Percentiles rank a stretch among this genome's conserved stretches.
Evolutionary conservation across 2,888 invertebrate genomes (phyloP).

Genomic region (Scrobipalpa costella): DNA sequence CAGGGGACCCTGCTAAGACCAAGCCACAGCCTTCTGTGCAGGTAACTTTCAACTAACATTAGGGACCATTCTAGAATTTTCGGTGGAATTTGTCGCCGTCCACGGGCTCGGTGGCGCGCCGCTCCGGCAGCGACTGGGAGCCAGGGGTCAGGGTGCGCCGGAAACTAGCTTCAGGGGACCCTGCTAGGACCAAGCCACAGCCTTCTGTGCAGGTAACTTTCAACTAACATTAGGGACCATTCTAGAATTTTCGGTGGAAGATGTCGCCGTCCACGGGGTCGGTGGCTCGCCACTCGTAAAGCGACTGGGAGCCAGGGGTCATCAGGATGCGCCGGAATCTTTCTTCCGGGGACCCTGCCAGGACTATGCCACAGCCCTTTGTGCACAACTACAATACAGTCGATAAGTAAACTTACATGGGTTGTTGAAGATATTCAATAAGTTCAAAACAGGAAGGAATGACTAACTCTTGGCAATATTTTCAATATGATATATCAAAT

Average conservation of each 20-base stretch:
- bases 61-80: conserved; percentile 96
- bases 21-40: conserved; percentile 85
- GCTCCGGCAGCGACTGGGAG: conserved; percentile 85
- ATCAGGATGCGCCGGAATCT: conserved; percentile 86
- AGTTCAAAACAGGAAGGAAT: no score
- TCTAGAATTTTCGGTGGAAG: conserved; percentile 73
- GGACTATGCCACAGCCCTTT: conserved; percentile 83
- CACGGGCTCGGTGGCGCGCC: no score
- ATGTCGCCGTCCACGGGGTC: conserved; percentile 39
- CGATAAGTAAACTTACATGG: no score
- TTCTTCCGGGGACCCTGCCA: conserved; percentile 71
- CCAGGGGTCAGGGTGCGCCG: conserved; percentile 89
- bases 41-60: conserved; percentile 86
- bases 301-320: conserved; percentile 92
- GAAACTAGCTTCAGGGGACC: conserved; percentile 75
- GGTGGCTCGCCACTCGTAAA: conserved; percentile 37
- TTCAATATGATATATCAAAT: no score
- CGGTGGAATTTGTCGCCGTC: conserved; percentile 83
- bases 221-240: conserved; percentile 67
- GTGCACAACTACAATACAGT: no score
- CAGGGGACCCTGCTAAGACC: conserved; percentile 72
- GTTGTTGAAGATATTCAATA: no score
- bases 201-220: conserved; percentile 82
- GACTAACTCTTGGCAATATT: no score
- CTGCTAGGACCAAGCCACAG: conserved; percentile 82